A percentile compares a stretch with the other conserved stretches of the same genome.
These are phyloP conservation scores for Mongoloraphidia duomilia DNA, from an alignment of 2,888 invertebrate genomes.

Conservation along the genomic window DNA sequence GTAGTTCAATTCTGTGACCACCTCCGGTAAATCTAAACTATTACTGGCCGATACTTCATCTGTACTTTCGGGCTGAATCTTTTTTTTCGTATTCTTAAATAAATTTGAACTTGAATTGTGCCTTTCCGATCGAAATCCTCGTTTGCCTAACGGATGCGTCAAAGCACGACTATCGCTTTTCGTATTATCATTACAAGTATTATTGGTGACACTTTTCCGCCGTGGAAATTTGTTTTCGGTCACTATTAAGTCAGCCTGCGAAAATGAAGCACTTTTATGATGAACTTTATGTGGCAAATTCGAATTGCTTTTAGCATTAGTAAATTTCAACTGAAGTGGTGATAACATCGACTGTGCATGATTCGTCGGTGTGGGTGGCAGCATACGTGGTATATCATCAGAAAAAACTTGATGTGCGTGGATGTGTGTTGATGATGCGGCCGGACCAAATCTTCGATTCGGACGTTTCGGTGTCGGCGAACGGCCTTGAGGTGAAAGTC, in stretches of 20 bases:
- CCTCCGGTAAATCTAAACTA: no score
- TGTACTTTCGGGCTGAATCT: no score
- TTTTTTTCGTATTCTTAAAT: no score
- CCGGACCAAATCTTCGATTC: slow-evolving; percentile 19
- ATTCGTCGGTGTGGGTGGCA: slow-evolving; percentile 37
- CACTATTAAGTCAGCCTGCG: slow-evolving; percentile 63
- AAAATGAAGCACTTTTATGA: slow-evolving; percentile 74
- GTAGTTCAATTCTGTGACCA: no score
- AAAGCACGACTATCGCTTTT: neutral
- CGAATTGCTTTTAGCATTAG: slow-evolving; percentile 1
- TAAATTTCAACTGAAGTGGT: slow-evolving; percentile 15
- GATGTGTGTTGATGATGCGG: neutral
- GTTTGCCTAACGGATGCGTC: slow-evolving; percentile 1
- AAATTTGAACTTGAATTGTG: no score
- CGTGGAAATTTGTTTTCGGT: slow-evolving; percentile 43
- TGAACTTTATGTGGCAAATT: slow-evolving; percentile 42
- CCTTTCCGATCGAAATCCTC: neutral
- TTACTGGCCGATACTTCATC: no score
- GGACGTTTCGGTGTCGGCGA: slow-evolving; percentile 23
- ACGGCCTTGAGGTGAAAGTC: slow-evolving; percentile 21
- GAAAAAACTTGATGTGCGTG: neutral
- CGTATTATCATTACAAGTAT: neutral
- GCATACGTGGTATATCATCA: slow-evolving; percentile 21
- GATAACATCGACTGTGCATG: slow-evolving; percentile 29
- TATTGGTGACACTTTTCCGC: slow-evolving; percentile 16